A percentile compares a stretch with the other conserved stretches of the same genome.
phyloP scores from a whole-genome alignment of 2,888 invertebrate genomes.

The Spicauda simplicius region DNA sequence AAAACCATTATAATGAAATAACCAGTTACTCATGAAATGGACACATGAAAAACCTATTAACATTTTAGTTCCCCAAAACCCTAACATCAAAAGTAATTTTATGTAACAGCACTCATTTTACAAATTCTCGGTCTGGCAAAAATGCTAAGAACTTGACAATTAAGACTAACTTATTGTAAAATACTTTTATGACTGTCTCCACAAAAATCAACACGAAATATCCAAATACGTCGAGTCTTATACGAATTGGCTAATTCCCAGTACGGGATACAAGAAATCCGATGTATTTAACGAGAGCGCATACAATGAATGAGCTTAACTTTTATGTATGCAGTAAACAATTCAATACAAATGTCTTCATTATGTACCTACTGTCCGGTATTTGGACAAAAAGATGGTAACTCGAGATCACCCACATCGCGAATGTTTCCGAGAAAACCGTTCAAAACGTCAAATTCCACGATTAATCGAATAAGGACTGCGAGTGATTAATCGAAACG shows the following conservation, averaged over 20 bases:
- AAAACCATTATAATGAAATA: too few species aligned
- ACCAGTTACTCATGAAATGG: too few species aligned
- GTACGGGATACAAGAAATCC: slow-evolving; percentile 25
- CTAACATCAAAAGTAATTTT: neutral
- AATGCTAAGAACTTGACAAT: slow-evolving; percentile 15
- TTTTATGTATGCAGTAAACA: slow-evolving; percentile 65
- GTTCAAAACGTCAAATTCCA: slow-evolving; percentile 69
- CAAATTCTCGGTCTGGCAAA: neutral
- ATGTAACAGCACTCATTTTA: neutral
- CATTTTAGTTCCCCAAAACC: neutral
- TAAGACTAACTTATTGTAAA: slow-evolving; percentile 19
- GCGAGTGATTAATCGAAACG: slow-evolving; percentile 57
- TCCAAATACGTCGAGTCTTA: slow-evolving; percentile 29
- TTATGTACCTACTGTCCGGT: slow-evolving; percentile 60
- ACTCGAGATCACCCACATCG: slow-evolving; percentile 68
- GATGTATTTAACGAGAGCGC: slow-evolving; percentile 37
- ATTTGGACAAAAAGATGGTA: slow-evolving; percentile 61
- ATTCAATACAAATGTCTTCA: slow-evolving; percentile 75
- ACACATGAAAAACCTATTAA: neutral
- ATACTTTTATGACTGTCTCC: slow-evolving; percentile 17
- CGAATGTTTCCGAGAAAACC: slow-evolving; percentile 70
- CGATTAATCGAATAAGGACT: slow-evolving; percentile 69
- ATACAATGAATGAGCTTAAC: slow-evolving; percentile 46
- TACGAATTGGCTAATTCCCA: slow-evolving; percentile 34
- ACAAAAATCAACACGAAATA: slow-evolving; percentile 25